Evolutionary conservation across 2,113 vertebrate genomes (phyloP), one percentile per base, ranked within the genome.

Genomic region (Oreochromis aureus): DNA sequence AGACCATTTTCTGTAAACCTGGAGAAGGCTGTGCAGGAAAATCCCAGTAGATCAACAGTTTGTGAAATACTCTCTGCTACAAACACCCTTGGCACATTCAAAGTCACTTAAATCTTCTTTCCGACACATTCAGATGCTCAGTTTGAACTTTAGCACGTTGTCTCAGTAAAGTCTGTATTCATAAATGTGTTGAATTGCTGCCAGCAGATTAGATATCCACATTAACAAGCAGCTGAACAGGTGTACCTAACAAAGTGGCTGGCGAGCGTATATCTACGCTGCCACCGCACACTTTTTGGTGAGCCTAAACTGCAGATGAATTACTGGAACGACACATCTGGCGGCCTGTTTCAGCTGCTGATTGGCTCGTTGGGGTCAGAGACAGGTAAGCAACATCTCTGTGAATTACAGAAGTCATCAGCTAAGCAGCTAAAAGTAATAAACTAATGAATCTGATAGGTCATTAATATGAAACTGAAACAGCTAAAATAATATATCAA

Each of bases 391-490:
- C 39, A 73, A 2, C 41, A 7, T 76, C 22, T 73, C 15, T 76
- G 41, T 18, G 22, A 71, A 46, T 16, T 46, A 16, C 39, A 24
- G 39, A 73, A 0, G 22, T 73, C 5, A 6, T 73, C 41, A 18
- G 41, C 66, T 46, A 13, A 73, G n/a, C 69, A 76, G 41, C 69
- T 55, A 22, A 16, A 82, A 82, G 19, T 59, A 41, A 56, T 81
- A 39, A 81, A 24, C 13, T 10, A 41, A 24, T 24, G 12, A 56
- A 81, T 24, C n/a, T 56, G 15, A 30, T 46, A 46, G 41, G 22
- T 30, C 22, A 48, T 11, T 73, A 73, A 73, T 27, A 73, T 73
- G 24, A 16, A 73, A 73, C 41, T 3, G 41, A 73, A 73, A 73
- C 16, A 27, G 69, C 22, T 81, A 19, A 58, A 81, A 24, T 81